Conservation (phyloP, 2,797 vertebrate genomes). For the Anguilla marmorata region DNA sequence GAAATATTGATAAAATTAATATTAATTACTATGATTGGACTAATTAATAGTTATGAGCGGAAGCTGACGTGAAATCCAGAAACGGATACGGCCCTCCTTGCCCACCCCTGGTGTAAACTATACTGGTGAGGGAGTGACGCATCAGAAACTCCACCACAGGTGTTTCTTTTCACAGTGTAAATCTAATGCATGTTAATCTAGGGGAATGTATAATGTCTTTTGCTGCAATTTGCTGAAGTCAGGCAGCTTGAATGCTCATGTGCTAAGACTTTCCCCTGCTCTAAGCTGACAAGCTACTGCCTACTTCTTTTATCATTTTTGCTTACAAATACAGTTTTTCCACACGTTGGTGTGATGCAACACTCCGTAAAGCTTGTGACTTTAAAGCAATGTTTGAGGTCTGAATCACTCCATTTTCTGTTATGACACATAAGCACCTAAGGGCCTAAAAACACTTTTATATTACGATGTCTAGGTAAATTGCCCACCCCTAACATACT, state of each 20-base stretch:
- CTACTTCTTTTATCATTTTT: background rate
- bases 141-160: background rate
- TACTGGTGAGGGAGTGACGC: background rate
- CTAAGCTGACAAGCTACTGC: background rate
- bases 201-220: background rate
- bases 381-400: background rate
- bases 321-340: no score
- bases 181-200: no score
- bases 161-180: background rate
- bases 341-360: background rate
- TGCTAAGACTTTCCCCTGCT: background rate
- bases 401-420: background rate
- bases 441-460: background rate
- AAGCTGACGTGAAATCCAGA: background rate
- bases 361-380: background rate
- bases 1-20: no score
- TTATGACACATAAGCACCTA: background rate
- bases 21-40: no score
- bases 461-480: no score
- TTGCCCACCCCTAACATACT: no score
- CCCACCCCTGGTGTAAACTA: background rate
- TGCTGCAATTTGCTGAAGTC: background rate
- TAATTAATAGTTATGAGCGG: no score
- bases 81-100: no score
- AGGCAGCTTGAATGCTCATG: background rate